Evolutionary conservation across 2,888 invertebrate species (phyloP).

Genomic region (Holacanthella duospinosa): DNA sequence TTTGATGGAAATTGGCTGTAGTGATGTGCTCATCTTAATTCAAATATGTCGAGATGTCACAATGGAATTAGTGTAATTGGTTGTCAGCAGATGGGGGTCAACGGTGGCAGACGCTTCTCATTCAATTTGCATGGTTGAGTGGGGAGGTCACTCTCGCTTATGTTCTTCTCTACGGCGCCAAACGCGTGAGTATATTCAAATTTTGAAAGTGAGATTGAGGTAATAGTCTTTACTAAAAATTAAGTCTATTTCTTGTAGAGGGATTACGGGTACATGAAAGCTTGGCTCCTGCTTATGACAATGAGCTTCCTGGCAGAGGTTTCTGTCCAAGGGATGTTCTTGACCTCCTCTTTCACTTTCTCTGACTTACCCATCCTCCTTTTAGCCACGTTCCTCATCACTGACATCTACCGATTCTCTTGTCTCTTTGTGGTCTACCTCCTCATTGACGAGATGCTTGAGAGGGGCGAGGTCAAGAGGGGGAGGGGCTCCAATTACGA

Average conservation of each 20-base stretch:
- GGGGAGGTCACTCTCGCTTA: slow-evolving; percentile 2
- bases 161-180: slow-evolving; percentile 2
- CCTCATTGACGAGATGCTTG: slow-evolving; percentile 9
- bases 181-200: background rate
- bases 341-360: background rate
- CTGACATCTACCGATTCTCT: slow-evolving; percentile 1
- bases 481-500: background rate
- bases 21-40: background rate
- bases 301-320: background rate
- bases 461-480: slow-evolving; percentile 6
- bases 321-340: background rate
- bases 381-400: background rate
- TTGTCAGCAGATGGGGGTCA: background rate
- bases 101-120: background rate
- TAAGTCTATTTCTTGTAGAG: background rate
- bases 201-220: background rate
- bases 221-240: background rate
- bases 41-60: background rate
- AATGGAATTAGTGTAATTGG: background rate
- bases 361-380: background rate
- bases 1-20: too few relatives aligned
- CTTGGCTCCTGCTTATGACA: slow-evolving; percentile 6
- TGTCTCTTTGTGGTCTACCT: slow-evolving; percentile 7
- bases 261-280: slow-evolving; percentile 11
- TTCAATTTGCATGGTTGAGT: background rate